Base-by-base conservation (phyloP, 1,140 invertebrate genomes). In the Heliconius melpomene region DNA sequence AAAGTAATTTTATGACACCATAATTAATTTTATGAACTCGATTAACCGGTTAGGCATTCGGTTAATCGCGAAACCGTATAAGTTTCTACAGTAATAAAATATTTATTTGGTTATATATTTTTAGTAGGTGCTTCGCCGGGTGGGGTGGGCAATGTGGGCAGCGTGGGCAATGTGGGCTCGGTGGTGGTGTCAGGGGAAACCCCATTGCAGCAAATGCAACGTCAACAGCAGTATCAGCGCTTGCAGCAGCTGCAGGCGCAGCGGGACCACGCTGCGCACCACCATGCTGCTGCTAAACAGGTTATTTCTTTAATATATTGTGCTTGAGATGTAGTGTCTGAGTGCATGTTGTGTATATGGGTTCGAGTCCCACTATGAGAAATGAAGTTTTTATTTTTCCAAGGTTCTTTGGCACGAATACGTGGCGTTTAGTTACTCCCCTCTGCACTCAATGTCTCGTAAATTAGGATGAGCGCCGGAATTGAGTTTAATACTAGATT, bases 161-260 rank as follows among this genome's bases (percentile, higher is more conserved):
- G 9, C n/a, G 71, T 72, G 71, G 71, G 71, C 32, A 72, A 40
- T n/a, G 71, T 72, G 32, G 75, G 88, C 40, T 77, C 89, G 76
- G 80, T 91, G 81, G 80, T 82, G 86, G 84, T 93, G 80, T 79
- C 88, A 1, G 90, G 93, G 72, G 89, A 93, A 92, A 85, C 92
- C 1, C 93, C 94, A 54, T 91, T 95, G 72, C 86, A 95, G 84
- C 94, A 96, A 82, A 93, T 96, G 79, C 94, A 95, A 77, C 95
- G 95, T 16, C 94, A 95, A 81, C 94, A 95, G 81, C 95, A 95
- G 85, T 93, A 94, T 83, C 93, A 95, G 86, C 89, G 94, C 9
- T 88, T 95, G 82, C 94, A 96, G 83, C 94, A 95, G 82, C 84
- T 95, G 79, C 95, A 95, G 83, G 93, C 95, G 82, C 95, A 96